Base-by-base conservation (phyloP, 1,140 invertebrate genomes). In the Aphelenchoides fujianensis region DNA sequence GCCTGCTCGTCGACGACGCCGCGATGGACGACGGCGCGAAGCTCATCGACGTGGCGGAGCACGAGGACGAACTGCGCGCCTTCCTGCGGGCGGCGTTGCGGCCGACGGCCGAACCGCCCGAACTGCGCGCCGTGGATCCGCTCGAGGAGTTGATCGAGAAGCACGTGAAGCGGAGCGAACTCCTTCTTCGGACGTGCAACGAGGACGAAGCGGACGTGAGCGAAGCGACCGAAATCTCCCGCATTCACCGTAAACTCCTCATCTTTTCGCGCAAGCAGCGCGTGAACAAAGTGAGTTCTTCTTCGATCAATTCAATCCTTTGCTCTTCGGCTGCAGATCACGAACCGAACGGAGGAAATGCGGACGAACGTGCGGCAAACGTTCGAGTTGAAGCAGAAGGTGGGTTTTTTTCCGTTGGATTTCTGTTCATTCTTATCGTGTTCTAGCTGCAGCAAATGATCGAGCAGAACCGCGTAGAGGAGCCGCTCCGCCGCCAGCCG, bases 281-380 rank as follows among this genome's bases (percentile, higher is more conserved):
- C 23, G 3, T 36, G 9, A 23, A 34, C 31, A 66, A 31, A 30
- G 63, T 66, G 27, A 66, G 36, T 30, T 61, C n/a, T n/a, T n/a
- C 28, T 41, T 30, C 57, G 28, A 2, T 2, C n/a, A 3, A 66
- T 35, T 35, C 16, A 66, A 36, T 36, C 53, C n/a, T 59, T n/a
- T 27, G 16, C 12, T 2, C 16, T 32, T 36, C 31, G 3, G 23
- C 23, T 66, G 37, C 36, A 66, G 63, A 19, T 19, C 53, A 12
- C 37, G n/a, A 66, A 66, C 63, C 16, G 63, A 35, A 2, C 12
- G 12, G 63, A 66, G 12, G 63, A 66, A 34, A 66, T 66, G 63
- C 31, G 63, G 32, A 48, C 37, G 16, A 66, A 35, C 63, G 53
- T 66, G 23, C 16, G 63, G 34, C 27, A 31, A 2, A 12, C 53